Base-by-base conservation (phyloP, 2,113 vertebrate genomes). In the Nematolebias whitei region DNA sequence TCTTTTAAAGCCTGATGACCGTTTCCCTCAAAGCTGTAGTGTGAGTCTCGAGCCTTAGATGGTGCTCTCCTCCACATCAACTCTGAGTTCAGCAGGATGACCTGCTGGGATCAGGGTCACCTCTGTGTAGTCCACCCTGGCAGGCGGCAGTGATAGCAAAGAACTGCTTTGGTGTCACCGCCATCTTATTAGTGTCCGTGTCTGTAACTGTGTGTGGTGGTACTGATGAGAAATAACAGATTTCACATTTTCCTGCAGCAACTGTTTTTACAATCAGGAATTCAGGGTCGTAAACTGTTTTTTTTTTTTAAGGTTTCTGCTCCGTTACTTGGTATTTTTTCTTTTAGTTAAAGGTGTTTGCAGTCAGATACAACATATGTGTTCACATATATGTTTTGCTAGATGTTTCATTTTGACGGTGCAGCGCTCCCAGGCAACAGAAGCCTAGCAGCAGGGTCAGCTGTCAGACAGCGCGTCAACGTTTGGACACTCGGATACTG, bases 41-140 rank as follows among this genome's bases (percentile, higher is more conserved):
- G 63, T 66, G 15, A 9, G 23, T 61, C 23, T 60, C 12, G 15
- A 1, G 66, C 75, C 75, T 57, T n/a, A 83, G 78, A 39, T 70
- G 78, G 73, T 41, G 43, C 83, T 82, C 63, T 81, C 7, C 50
- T 69, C 73, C 75, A 79, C 59, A 55, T 22, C 49, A 45, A 14
- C 20, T 14, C 18, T 40, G 15, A 5, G 22, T 12, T n/a, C 14
- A 3, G 49, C 26, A 29, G 23, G 61, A 29, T 50, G 20, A 12
- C 70, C 69, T 65, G 76, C 66, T 55, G 71, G 66, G 74, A 66
- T 65, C 71, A 48, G 51, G 51, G 66, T 71, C 74, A 54, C 71
- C 74, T 71, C 61, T 54, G 12, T 56, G 81, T 79, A 32, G 85
- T 51, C 88, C 88, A 89, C 88, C 88, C 85, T 54, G 85, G 29